phyloP scores from a whole-genome alignment of 2,797 vertebrate species.

The Melanotaenia maccullochi region DNA sequence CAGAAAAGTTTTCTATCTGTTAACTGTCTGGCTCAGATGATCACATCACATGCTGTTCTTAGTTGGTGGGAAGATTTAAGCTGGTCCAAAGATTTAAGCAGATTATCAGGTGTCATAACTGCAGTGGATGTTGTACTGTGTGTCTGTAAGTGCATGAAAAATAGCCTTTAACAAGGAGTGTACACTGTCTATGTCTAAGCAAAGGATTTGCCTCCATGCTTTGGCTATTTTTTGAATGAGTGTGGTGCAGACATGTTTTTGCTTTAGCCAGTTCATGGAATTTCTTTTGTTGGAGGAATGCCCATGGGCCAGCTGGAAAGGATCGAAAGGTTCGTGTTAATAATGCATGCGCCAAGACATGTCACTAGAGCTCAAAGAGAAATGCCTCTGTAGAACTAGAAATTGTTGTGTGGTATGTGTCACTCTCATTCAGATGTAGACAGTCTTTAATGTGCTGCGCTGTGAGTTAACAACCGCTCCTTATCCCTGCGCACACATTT shows the following conservation, averaged over 20 bases:
- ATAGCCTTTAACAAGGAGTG: constrained; percentile 15
- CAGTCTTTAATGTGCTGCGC: constrained; percentile 55
- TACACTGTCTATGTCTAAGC: constrained; percentile 15
- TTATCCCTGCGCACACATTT: constrained; percentile 58
- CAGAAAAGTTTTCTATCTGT: constrained; percentile 11
- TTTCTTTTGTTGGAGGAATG: constrained; percentile 67
- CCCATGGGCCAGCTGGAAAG: constrained; percentile 60
- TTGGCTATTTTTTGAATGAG: constrained; percentile 65
- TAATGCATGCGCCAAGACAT: constrained; percentile 69
- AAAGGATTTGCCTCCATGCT: constrained; percentile 40
- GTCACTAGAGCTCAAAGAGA: constrained; percentile 67
- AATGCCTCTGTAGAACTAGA: constrained; percentile 62
- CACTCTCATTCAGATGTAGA: constrained; percentile 38
- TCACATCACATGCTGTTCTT: constrained; percentile 34
- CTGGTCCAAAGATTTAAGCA: constrained; percentile 30
- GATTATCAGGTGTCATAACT: constrained; percentile 55
- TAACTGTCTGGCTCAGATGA: constrained; percentile 19
- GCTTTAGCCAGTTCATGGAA: constrained; percentile 68
- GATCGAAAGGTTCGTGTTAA: constrained; percentile 76
- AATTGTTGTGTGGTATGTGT: constrained; percentile 38
- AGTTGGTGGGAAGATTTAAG: constrained; percentile 43
- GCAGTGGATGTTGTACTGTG: constrained; percentile 19
- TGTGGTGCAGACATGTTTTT: constrained; percentile 65
- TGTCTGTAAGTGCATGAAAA: constrained; percentile 35
- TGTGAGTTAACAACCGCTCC: constrained; percentile 54